A percentile compares a stretch with the other conserved stretches of the same genome.
Conservation (phyloP, 2,113 vertebrate genomes). For the Camelus dromedarius region DNA sequence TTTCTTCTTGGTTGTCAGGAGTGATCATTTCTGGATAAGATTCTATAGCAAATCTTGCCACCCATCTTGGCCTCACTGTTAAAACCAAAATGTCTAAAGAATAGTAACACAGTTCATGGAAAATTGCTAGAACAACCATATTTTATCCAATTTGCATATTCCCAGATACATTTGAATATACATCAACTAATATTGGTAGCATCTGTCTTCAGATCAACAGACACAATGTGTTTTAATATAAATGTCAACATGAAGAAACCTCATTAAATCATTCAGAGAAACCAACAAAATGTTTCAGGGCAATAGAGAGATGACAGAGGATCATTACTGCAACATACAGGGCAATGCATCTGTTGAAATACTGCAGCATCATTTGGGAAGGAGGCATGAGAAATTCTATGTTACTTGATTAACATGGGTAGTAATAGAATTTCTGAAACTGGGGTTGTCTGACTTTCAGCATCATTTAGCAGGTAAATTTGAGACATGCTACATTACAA, state of each 20-base stretch:
- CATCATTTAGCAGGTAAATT: neutral
- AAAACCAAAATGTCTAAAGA: neutral
- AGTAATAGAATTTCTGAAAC: neutral
- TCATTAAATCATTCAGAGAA: constrained; percentile 82
- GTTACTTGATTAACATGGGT: constrained; percentile 81
- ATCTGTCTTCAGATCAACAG: constrained; percentile 83
- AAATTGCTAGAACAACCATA: constrained; percentile 57
- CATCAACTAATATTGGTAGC: constrained; percentile 82
- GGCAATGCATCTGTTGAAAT: constrained; percentile 84
- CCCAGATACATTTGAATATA: constrained; percentile 79
- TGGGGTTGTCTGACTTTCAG: neutral
- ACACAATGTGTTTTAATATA: constrained; percentile 84
- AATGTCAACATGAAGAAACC: constrained; percentile 82
- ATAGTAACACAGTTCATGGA: neutral
- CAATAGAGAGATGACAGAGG: constrained; percentile 76
- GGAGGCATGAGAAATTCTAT: constrained; percentile 78
- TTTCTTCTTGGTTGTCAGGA: neutral
- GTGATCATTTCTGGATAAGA: neutral
- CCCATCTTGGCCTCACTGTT: neutral
- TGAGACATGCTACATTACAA: neutral
- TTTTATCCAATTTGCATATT: constrained; percentile 74
- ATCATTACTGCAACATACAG: constrained; percentile 76
- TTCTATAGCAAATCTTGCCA: neutral
- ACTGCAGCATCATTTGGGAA: constrained; percentile 72
- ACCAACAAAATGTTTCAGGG: constrained; percentile 82